These are phyloP conservation scores for Chamaetylas fuelleborni DNA, from an alignment of 2,113 vertebrate genomes.

Conservation along the genomic window DNA sequence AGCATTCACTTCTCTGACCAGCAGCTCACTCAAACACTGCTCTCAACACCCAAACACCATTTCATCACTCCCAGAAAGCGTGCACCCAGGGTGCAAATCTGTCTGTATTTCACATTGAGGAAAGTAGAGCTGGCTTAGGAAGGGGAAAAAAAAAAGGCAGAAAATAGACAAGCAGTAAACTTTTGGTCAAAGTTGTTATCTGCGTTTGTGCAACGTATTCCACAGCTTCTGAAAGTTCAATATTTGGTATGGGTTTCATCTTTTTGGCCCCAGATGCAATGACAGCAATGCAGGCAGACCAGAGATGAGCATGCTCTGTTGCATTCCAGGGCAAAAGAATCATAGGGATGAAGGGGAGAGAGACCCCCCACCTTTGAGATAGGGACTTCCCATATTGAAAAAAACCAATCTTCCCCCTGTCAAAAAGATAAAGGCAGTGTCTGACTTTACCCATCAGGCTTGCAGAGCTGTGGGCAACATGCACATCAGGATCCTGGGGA, in stretches of 20 bases:
- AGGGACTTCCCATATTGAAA: neutral
- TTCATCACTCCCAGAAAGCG: neutral
- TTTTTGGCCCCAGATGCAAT: neutral
- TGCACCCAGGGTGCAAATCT: conserved; percentile 7
- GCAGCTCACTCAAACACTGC: conserved; percentile 65
- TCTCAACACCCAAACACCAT: conserved; percentile 49
- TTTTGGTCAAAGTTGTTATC: conserved; percentile 8
- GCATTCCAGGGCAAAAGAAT: neutral
- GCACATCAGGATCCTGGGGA: neutral
- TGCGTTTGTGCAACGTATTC: neutral
- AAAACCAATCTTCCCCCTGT: rapidly evolving
- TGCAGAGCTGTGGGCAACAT: neutral
- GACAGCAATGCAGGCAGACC: neutral
- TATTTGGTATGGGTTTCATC: neutral
- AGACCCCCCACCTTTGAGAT: neutral
- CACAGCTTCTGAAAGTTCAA: neutral
- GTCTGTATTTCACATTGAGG: conserved; percentile 49
- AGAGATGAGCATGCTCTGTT: neutral
- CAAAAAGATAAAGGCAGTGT: neutral
- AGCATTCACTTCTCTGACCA: conserved; percentile 57
- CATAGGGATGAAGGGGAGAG: neutral
- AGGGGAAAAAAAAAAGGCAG: neutral
- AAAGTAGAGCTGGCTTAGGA: conserved; percentile 4
- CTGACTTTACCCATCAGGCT: neutral
- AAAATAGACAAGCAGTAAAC: neutral